phyloP scores from a whole-genome alignment of 2,888 invertebrate species.

The Abrostola tripartita region DNA sequence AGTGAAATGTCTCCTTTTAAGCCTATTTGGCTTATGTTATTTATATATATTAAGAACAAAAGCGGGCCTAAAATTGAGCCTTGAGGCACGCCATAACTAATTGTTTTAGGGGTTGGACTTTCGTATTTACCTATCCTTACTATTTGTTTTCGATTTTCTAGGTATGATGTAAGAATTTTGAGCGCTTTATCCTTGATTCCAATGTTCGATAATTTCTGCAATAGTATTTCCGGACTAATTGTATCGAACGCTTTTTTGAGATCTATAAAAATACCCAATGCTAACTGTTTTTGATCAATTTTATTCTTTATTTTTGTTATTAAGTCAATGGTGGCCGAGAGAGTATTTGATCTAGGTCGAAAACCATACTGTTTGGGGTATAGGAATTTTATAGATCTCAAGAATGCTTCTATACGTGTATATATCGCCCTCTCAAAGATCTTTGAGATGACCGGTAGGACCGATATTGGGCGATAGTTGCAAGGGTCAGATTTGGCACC shows the following conservation, averaged over 20 bases:
- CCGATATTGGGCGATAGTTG: slow-evolving; percentile 8
- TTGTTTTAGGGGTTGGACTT: background rate
- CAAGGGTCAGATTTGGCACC: slow-evolving; percentile 21
- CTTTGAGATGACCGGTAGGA: slow-evolving; percentile 21
- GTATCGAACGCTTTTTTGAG: slow-evolving; percentile 26
- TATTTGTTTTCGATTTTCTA: slow-evolving; percentile 15
- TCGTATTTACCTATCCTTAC: slow-evolving; percentile 7
- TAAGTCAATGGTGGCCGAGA: slow-evolving; percentile 21
- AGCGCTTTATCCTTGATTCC: slow-evolving; percentile 11
- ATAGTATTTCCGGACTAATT: slow-evolving; percentile 13
- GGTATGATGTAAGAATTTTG: slow-evolving; percentile 19
- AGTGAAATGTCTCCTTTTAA: too few species aligned
- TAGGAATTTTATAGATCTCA: slow-evolving; percentile 5
- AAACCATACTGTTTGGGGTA: slow-evolving; percentile 8
- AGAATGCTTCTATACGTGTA: slow-evolving; percentile 7
- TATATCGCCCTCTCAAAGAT: slow-evolving; percentile 23
- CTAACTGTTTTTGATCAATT: slow-evolving; percentile 22
- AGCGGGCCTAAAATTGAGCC: too few species aligned
- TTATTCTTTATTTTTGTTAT: slow-evolving; percentile 18
- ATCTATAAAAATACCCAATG: slow-evolving; percentile 27
- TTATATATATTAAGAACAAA: too few species aligned
- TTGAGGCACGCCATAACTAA: too few species aligned
- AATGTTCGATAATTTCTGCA: slow-evolving; percentile 12
- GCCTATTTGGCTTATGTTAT: too few species aligned
- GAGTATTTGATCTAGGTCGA: slow-evolving; percentile 23